A percentile compares a stretch with the other conserved stretches of the same genome.
Evolutionary conservation across 1,140 invertebrate species (phyloP).

Genomic region (Grapholita molesta): DNA sequence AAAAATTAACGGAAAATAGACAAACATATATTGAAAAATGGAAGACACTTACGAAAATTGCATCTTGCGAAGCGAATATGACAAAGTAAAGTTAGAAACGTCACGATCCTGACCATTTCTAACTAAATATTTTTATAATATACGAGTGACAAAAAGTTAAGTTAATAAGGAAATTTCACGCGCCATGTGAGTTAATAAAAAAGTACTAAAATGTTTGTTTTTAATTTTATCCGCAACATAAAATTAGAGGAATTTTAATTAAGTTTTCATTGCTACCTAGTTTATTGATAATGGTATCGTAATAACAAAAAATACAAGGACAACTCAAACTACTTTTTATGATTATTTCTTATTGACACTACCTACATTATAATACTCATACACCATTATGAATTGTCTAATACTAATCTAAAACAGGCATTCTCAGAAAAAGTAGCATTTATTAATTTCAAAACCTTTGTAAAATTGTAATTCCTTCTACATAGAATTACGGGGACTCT

Average conservation of each 20-base stretch:
- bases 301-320: too few relatives aligned
- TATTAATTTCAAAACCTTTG: too few relatives aligned
- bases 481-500: too few relatives aligned
- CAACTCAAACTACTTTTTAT: too few relatives aligned
- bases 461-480: too few relatives aligned
- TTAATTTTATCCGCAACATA: slow-evolving; percentile 20
- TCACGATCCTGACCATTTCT: slow-evolving; percentile 42
- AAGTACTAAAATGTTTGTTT: slow-evolving; percentile 20
- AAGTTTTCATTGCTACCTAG: too few relatives aligned
- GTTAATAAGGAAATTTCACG: slow-evolving; percentile 38
- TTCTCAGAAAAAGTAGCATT: too few relatives aligned
- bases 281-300: too few relatives aligned
- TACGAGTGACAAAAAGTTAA: slow-evolving; percentile 22
- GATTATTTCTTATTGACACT: too few relatives aligned
- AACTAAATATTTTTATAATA: slow-evolving; percentile 11
- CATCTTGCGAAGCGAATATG: slow-evolving; percentile 28
- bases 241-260: slow-evolving; percentile 17
- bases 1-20: slow-evolving; percentile 18
- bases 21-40: neutral
- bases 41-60: slow-evolving; percentile 37
- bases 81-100: slow-evolving; percentile 43
- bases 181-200: slow-evolving; percentile 33
- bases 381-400: too few relatives aligned
- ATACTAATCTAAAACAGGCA: too few relatives aligned
- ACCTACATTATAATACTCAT: too few relatives aligned